Base-by-base conservation (phyloP, 2,113 vertebrate genomes). In the Etheostoma spectabile region DNA sequence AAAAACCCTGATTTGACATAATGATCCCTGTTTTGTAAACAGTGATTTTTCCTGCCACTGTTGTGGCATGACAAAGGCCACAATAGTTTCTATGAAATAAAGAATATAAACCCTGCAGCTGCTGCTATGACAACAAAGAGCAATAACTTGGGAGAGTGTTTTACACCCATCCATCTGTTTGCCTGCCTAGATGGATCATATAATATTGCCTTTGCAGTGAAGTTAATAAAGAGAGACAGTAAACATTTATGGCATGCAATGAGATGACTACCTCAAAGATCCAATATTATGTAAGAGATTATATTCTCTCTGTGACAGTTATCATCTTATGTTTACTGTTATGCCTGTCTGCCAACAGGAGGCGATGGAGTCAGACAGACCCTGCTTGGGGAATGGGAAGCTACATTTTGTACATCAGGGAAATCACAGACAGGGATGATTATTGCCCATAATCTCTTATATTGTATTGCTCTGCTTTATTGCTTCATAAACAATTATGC, bases 91-190 rank as follows among this genome's bases (percentile, higher is more conserved):
- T 30, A 60, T 56, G 83, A 76, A 60, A 74, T 67, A 64, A 81
- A 71, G 15, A 70, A 56, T 59, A 80, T 88, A 77, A 81, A 83
- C 77, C 77, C 69, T 77, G 77, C 77, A 56, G 72, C 56, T 69
- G 92, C 86, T 94, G 86, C 90, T 84, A 92, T 93, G 91, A 92
- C 78, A 93, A 94, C 93, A 76, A 60, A 78, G 76, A 88, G 86
- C 64, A 82, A 90, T 89, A 87, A 76, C 71, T 70, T 71, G 63
- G 69, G 48, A 80, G 77, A 65, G 33, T 67, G 61, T 84, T 85
- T 88, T 84, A 78, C 85, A 80, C 15, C 63, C 57, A 77, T 90
- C 88, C 81, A 88, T 91, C 90, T 90, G 86, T 80, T 1, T n/a
- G 71, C 67, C 78, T 18, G 61, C 82, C 88, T 68, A 79, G 84